These are phyloP conservation scores for Dicrostonyx torquatus DNA, from an alignment of 2,797 vertebrate genomes.

Conservation along the genomic window DNA sequence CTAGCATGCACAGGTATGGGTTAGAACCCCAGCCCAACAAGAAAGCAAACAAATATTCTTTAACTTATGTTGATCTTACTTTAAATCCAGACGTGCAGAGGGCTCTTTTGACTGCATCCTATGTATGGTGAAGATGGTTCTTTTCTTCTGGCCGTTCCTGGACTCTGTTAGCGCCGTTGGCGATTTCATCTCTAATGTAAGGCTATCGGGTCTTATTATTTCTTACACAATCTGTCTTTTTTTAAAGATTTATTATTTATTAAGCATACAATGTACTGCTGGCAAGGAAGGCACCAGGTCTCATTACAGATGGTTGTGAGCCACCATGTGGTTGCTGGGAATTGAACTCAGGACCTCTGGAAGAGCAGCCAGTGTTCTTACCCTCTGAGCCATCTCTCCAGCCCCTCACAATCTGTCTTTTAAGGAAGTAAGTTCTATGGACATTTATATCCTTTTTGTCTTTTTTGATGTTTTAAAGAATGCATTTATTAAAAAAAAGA, in stretches of 20 bases:
- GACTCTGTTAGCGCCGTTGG: background rate
- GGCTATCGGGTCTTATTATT: background rate
- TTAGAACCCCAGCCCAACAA: background rate
- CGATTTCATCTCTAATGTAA: background rate
- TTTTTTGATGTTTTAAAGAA: slow-evolving; percentile 6
- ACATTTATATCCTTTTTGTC: background rate
- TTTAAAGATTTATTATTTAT: no score
- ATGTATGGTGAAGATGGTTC: background rate
- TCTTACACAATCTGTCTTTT: slow-evolving; percentile 19
- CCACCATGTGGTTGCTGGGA: no score
- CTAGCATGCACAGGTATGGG: background rate
- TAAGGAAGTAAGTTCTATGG: background rate
- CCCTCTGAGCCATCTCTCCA: no score
- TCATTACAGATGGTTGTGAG: no score
- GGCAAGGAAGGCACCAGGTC: no score
- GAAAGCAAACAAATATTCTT: background rate
- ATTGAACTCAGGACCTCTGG: no score
- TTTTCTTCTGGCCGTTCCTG: background rate
- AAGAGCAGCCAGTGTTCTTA: no score
- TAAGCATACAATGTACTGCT: no score
- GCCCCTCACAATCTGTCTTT: background rate
- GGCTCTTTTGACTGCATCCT: background rate
- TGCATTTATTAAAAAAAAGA: background rate
- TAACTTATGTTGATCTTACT: background rate
- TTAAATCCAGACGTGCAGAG: background rate